Base-by-base conservation (phyloP, 1,140 invertebrate species). In the Linepithema humile region DNA sequence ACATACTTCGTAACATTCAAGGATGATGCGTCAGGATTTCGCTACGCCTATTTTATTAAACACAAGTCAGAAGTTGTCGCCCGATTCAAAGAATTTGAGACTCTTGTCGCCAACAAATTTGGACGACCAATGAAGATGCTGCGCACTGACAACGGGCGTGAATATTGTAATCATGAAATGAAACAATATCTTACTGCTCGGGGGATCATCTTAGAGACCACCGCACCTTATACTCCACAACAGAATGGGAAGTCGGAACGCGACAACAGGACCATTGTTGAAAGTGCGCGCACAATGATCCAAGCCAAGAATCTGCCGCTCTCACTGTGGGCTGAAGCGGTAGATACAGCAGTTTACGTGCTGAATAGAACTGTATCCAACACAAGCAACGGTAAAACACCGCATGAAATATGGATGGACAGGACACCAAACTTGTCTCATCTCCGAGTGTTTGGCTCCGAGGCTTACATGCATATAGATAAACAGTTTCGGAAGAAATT, bases 191-290 rank as follows among this genome's bases (percentile, higher is more conserved):
- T 75, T 7, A 32, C 1, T 0, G 0, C 6, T 3, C 4, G 15
- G 15, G 59, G 59, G 4, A 80, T 73, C 2, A 17, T 15, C 0
- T 23, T 73, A 15, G n/a, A 59, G 7, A 29, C 0, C 77, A 9
- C 57, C 84, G 57, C 84, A 85, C 50, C 88, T 1, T 91, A 94
- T 62, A 87, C 88, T 5, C 92, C 94, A 35, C 85, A 94, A 72
- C 83, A 91, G 65, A 95, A 95, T 86, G 94, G 91, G 38, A 85
- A 86, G 55, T 84, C 92, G 0, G 93, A 95, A 77, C 78, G 94
- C 53, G 75, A 90, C 9, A 94, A 94, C 64, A 29, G 91, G 45
- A 93, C 90, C 0, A 45, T 94, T 1, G 60, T 89, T 2, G 78
- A 82, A 35, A 59, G 38, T 17, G 80, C 69, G 0, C 15, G 69